A percentile compares a stretch with the other conserved stretches of the same genome.
phyloP scores from a whole-genome alignment of 2,113 vertebrate genomes.

The Saiga tatarica region DNA sequence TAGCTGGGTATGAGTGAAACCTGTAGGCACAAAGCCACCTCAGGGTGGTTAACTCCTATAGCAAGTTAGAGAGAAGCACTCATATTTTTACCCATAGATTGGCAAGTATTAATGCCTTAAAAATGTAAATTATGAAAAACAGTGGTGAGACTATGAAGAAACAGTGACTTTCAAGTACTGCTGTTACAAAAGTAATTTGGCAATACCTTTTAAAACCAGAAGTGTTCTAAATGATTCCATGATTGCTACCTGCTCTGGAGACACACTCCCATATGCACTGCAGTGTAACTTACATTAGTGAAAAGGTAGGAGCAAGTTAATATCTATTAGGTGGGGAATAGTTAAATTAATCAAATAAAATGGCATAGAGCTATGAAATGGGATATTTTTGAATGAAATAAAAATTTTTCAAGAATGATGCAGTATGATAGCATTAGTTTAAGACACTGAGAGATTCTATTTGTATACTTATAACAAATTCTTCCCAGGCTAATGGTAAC shows the following conservation, averaged over 20 bases:
- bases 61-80: background rate
- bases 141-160: background rate
- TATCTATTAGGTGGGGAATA: background rate
- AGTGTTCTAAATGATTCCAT: background rate
- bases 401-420: background rate
- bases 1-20: background rate
- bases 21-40: rapidly evolving
- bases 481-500: background rate
- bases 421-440: background rate
- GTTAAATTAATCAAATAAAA: background rate
- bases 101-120: background rate
- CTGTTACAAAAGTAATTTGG: background rate
- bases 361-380: background rate
- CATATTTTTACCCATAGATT: background rate
- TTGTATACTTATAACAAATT: background rate
- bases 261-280: background rate
- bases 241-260: background rate
- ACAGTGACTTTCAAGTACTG: background rate
- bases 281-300: background rate
- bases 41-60: too few relatives aligned
- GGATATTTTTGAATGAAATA: background rate
- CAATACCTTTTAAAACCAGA: background rate
- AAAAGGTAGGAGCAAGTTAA: background rate
- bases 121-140: background rate
- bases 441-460: background rate